Evolutionary conservation across 1,140 invertebrate genomes (phyloP), one percentile per base, ranked within the genome.

Genomic region (Aphidius ervi): DNA sequence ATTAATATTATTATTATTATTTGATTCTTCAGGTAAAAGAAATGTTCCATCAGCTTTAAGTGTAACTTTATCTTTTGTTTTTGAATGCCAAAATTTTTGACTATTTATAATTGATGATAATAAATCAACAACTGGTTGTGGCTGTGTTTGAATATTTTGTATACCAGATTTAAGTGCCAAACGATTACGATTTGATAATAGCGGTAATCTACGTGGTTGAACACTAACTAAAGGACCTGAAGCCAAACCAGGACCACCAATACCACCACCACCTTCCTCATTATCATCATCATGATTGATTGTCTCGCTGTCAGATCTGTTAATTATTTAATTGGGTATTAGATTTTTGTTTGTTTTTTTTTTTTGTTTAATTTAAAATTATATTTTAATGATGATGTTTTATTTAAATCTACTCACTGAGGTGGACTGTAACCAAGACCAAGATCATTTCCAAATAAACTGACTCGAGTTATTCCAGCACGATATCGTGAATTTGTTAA

Each of bases 61-160:
- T 1, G 81, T 84, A 5, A 90, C 75, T 9, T 85, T 73, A 59
- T 85, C 83, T 31, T 31, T 31, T 7, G 68, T 71, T 57, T 84
- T 87, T 1, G 87, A 86, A 68, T 89, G 86, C 70, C 91, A 85
- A n/a, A 87, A 75, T 59, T 86, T 84, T 75, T 94, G 91, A 62
- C 84, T 84, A 55, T 85, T 82, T 65, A 95, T 80, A 61, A 95
- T 94, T 63, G 81, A 86, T 8, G 85, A 86, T 1, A 95, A 71
- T 1, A 95, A 67, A 74, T 92, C 88, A 10, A 70, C 59, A 9
- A 58, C 53, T 31, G 59, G 31, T 9, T 46, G 16, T 6, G 49
- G 9, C 6, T 59, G 56, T 9, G 49, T 3, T 10, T 20, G 52
- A 16, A 40, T 10, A 4, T 42, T 16, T 4, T 6, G 48, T 39